Evolutionary conservation across 2,797 vertebrate species (phyloP).

Genomic region (Podarcis lilfordi): DNA sequence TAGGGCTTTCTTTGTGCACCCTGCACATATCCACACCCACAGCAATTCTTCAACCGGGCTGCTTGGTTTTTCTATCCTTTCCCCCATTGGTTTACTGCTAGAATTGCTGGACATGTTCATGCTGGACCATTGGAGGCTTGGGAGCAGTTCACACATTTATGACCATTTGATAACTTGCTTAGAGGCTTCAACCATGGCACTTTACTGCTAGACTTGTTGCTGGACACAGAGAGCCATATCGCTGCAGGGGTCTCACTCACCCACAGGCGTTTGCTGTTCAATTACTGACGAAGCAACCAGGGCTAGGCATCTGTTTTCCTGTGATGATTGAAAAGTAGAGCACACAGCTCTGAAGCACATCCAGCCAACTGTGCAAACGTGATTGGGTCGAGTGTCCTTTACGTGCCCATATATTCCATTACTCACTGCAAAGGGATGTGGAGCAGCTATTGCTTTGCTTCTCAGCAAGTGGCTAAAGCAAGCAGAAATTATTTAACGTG

Average conservation of each 20-base stretch:
- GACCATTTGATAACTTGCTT: background rate
- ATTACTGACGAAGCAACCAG: background rate
- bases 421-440: background rate
- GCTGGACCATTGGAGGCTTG: background rate
- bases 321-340: background rate
- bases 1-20: no score
- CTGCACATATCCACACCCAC: background rate
- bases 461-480: conserved; percentile 80
- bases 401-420: background rate
- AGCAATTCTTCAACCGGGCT: background rate
- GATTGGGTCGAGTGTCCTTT: background rate
- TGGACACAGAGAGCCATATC: background rate
- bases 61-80: no score
- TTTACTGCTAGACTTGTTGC: background rate
- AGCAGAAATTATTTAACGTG: background rate
- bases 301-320: background rate
- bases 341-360: background rate
- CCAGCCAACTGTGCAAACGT: background rate
- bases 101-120: background rate
- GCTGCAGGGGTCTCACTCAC: background rate
- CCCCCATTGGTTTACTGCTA: background rate
- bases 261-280: background rate
- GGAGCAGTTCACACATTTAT: background rate
- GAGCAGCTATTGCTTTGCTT: conserved; percentile 34
- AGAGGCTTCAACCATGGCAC: background rate